Evolutionary conservation across 23 tunicate genomes (phyloP), one percentile per base, ranked within the genome.

Genomic region (Halocynthia roretzi): DNA sequence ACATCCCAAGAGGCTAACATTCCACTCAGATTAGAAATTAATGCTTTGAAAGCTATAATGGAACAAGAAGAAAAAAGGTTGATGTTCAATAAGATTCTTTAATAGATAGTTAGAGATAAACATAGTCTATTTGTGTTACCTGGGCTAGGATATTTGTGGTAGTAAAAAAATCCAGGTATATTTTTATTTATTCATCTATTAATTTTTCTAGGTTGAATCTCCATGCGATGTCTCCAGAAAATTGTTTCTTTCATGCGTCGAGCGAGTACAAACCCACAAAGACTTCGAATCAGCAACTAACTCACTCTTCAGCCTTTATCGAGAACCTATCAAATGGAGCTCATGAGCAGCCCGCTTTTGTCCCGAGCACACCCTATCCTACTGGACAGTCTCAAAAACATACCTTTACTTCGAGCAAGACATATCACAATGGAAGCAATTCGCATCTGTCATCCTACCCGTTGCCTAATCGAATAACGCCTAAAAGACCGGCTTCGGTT

Each of bases 11-110:
- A 90, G 11, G 85, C 90, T 0, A 85, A 90, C 56, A 77, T 90
- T 62, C 97, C 97, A 10, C 80, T 90, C 22, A 63, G 70, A 65
- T 80, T 81, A 23, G 97, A 90, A 65, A 90, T 90, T 58, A 84
- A 90, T 63, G 76, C 88, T 80, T 80, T 90, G 71, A 85, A 76
- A 69, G 72, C 54, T 52, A 70, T 90, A 51, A 90, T 90, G 53
- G 90, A 90, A 56, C 86, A 85, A 50, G 97, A 89, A 80, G 96
- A 90, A 70, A 90, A 77, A 65, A 81, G 97, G 97, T 90, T 8
- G 49, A 50, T 56, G 9, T 2, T 11, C 2, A 2, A 18, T 15
- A 67, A 67, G 22, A 67, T 21, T 19, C 12, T 15, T 67, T 11
- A 67, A 67, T 11, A 15, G 4, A 58, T 58, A 14, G 4, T 14